Evolutionary conservation across 37 sponge, comb jelly and placozoan genomes (phyloP), one percentile per base, ranked within the genome.

Genomic region (Axinella damicornis): DNA sequence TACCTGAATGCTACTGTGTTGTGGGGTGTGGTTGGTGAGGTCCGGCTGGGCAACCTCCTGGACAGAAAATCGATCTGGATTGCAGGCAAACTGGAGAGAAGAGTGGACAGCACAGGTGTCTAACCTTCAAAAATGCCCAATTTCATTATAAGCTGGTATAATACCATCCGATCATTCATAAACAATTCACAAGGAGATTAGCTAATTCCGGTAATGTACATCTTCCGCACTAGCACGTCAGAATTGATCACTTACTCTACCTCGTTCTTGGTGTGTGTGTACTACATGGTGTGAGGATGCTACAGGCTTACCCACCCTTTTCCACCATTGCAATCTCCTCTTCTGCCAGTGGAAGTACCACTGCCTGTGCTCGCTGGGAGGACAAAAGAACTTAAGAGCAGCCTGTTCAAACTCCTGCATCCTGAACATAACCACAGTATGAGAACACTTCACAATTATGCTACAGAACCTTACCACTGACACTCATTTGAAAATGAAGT

Each of bases 311-410:
- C 46, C n/a, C 35, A 89, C 90, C 80, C 65, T 70, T 40, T 83
- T 89, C 90, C 90, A 89, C 90, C 90, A 89, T 31, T 68, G 36
- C 57, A 89, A 33, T 39, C 90, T 52, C 57, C 46, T 61, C 67
- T 78, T 83, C 85, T 83, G 84, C 90, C 84, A 89, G 28, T 89
- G 57, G 33, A 53, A 56, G 63, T 69, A 89, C 67, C 76, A 76
- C 53, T 79, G 33, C 55, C 55, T 54, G 32, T 46, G 27, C 24
- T 83, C 73, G 0, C 36, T 24, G 0, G 79, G 59, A 31, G 78
- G 58, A 16, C 85, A 84, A 58, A 89, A 54, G 34, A 69, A 83
- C 59, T 59, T 13, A 31, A 88, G 39, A 19, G 39, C 78, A n/a
- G 52, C 52, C 24, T 57, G 46, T 25, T 88, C 81, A 30, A 21